Base-by-base conservation (phyloP, 2,888 invertebrate species). In the Brachyptera risi region DNA sequence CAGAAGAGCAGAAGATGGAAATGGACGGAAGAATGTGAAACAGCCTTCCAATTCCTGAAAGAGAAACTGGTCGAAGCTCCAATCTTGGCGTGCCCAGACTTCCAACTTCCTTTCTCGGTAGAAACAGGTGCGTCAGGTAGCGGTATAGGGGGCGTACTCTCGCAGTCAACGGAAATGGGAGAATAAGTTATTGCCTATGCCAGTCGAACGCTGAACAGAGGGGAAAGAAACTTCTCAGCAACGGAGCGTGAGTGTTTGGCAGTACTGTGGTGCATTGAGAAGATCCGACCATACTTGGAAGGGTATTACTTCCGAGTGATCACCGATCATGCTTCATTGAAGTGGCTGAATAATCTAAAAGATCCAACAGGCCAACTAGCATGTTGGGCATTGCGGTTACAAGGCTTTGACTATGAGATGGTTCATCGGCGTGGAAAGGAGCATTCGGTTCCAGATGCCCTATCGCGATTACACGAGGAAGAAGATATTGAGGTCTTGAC, bases 391-490 rank as follows among this genome's bases (percentile, higher is more conserved):
- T 44, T 68, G 1, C 61, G 66, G 23, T 35, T 69, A 1, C 64
- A 49, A 49, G n/a, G n/a, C 3, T 62, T 67, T 65, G 37, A 60
- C 21, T 64, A 71, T 54, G 60, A 59, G 11, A 59, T 64, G 37
- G 60, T 63, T 1, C 69, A 72, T 56, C 59, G 70, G 2, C 68
- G 65, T 35, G 71, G 69, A 1, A 60, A 59, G 1, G 24, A 54
- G 0, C 67, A 69, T 64, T 38, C 67, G n/a, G 68, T 71, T 1
- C 68, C 70, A 0, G 71, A 71, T 60, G 67, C 68, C 2, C 31
- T 69, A 0, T 69, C 68, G 1, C 56, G 69, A 7, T 2, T 21
- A 15, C 5, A 5, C 7, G 24, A 24, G 9, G 44, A 44, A 3
- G 44, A 19, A 4, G 44, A 44, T 11, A n/a, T n/a, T n/a, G n/a